A percentile compares a stretch with the other conserved stretches of the same genome.
Conservation (phyloP, 2,797 vertebrate genomes). For the Scyliorhinus canicula region DNA sequence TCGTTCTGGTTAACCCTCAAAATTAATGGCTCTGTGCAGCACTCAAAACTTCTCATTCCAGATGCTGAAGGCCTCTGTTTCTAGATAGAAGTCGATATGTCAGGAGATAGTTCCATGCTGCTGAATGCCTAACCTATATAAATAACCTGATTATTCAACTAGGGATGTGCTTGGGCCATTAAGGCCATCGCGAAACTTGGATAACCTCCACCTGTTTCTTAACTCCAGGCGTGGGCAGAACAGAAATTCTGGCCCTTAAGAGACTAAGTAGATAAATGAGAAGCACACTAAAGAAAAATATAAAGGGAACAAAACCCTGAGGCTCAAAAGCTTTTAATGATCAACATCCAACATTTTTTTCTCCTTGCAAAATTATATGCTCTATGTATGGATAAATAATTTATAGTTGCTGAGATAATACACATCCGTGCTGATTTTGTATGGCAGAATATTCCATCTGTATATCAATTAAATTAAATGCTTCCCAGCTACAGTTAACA, state of each 20-base stretch:
- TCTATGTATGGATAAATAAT: not conserved
- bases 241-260: not conserved
- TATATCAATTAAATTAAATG: not conserved
- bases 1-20: not conserved
- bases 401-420: not conserved
- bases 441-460: not conserved
- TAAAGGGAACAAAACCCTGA: not conserved
- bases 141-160: not conserved
- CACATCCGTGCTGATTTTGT: not conserved
- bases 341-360: not conserved
- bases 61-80: not conserved
- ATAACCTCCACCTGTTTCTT: not conserved
- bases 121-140: not conserved
- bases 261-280: not conserved
- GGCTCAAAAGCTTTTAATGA: not conserved
- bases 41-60: not conserved
- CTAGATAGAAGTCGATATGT: not conserved
- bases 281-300: not conserved
- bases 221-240: not conserved
- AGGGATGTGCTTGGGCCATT: not conserved
- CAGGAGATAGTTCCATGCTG: not conserved
- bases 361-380: not conserved
- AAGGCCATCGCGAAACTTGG: not conserved
- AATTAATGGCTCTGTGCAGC: not conserved
- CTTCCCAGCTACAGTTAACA: not conserved